Conservation (phyloP, 2,888 invertebrate genomes). For the Polydrusus cervinus region DNA sequence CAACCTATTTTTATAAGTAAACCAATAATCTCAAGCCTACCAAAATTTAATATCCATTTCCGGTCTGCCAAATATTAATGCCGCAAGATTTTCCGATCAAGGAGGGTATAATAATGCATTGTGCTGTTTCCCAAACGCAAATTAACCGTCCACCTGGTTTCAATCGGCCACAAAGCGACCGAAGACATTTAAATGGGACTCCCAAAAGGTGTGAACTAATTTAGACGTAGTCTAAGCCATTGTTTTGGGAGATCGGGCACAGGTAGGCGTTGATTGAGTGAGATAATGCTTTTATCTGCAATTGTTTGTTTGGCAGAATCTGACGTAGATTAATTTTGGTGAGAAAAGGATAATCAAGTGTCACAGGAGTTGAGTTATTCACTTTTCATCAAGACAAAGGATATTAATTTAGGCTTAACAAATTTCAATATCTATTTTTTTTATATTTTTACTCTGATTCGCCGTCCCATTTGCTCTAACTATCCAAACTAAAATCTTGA, state of each 20-base stretch:
- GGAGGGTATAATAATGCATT: constrained; percentile 7
- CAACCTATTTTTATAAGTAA: too few species aligned
- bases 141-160: constrained; percentile 21
- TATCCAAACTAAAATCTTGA: too few species aligned
- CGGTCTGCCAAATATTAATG: not conserved
- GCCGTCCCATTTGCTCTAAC: too few species aligned
- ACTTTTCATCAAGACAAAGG: too few species aligned
- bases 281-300: not conserved
- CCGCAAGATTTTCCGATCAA: constrained; percentile 12
- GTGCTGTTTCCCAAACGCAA: constrained; percentile 5
- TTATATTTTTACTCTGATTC: too few species aligned
- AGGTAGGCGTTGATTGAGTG: constrained; percentile 8
- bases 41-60: not conserved
- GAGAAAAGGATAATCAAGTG: not conserved
- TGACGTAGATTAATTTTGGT: not conserved
- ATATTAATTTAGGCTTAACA: too few species aligned
- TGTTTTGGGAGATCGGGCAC: constrained; percentile 8
- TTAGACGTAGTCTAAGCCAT: not conserved
- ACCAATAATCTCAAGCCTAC: too few species aligned
- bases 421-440: too few species aligned
- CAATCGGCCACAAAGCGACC: constrained; percentile 16
- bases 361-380: too few species aligned
- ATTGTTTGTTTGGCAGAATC: not conserved
- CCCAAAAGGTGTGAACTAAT: constrained; percentile 23
- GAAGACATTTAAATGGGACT: constrained; percentile 17